phyloP scores from a whole-genome alignment of 1,140 invertebrate genomes.

The Zaprionus lachaisei region DNA sequence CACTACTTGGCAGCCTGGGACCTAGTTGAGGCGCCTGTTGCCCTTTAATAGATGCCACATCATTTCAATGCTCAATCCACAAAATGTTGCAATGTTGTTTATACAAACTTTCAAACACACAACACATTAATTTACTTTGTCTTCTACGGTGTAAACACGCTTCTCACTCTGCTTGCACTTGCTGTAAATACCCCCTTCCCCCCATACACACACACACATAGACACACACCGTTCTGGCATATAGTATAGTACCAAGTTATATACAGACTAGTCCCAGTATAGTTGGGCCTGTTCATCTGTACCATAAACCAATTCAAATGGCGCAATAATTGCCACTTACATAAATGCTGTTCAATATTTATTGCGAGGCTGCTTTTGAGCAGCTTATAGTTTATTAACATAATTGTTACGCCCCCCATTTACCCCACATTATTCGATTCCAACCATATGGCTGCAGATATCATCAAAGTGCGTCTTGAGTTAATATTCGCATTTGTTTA shows the following conservation, averaged over 20 bases:
- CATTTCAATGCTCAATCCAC: constrained; percentile 22
- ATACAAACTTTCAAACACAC: constrained; percentile 68
- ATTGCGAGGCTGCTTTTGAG: constrained; percentile 41
- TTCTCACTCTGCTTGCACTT: constrained; percentile 25
- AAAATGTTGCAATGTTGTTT: constrained; percentile 63
- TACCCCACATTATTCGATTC: not conserved
- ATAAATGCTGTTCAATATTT: constrained; percentile 72
- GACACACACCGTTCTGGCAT: constrained; percentile 1
- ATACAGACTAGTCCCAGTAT: not conserved
- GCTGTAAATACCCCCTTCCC: constrained; percentile 19
- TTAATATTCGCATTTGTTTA: constrained; percentile 17
- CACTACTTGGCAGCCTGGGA: too few species aligned
- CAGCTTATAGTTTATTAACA: constrained; percentile 52
- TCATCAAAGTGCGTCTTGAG: constrained; percentile 29
- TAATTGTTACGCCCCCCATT: constrained; percentile 21
- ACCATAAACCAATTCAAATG: constrained; percentile 65
- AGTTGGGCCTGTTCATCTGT: constrained; percentile 34
- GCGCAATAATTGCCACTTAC: constrained; percentile 77
- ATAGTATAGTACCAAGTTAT: constrained; percentile 1
- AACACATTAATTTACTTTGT: constrained; percentile 80
- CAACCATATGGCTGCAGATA: not conserved
- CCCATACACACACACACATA: not conserved
- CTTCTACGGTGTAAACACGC: constrained; percentile 69
- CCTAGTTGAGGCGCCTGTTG: constrained; percentile 7
- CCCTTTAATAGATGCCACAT: constrained; percentile 18